phyloP scores from a whole-genome alignment of 2,113 vertebrate genomes.

The Lates calcarifer region DNA sequence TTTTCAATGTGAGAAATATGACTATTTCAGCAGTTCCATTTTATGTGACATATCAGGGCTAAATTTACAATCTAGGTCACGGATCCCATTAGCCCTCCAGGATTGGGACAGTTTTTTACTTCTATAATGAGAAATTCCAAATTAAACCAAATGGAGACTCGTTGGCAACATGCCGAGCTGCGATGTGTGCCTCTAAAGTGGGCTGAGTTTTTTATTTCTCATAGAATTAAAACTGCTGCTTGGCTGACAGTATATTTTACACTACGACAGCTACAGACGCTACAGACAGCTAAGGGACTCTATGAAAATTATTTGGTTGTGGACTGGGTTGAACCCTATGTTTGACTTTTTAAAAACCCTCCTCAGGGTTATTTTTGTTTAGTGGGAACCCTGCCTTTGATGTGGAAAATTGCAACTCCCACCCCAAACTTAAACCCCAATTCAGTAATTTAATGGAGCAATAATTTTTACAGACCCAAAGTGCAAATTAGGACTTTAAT shows the following conservation, averaged over 20 bases:
- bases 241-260: constrained; percentile 24
- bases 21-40: constrained; percentile 67
- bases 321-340: neutral
- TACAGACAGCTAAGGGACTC: neutral
- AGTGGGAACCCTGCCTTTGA: neutral
- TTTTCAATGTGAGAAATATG: constrained; percentile 49
- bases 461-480: neutral
- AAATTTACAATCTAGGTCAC: constrained; percentile 79
- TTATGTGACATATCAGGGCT: constrained; percentile 61
- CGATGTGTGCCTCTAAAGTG: constrained; percentile 38
- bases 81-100: constrained; percentile 76
- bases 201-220: constrained; percentile 46
- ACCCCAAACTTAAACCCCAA: neutral
- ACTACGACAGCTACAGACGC: neutral
- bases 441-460: neutral
- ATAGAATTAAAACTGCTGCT: constrained; percentile 40
- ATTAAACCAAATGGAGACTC: constrained; percentile 58
- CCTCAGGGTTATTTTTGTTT: neutral
- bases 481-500: neutral
- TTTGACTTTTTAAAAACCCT: neutral
- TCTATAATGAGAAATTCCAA: constrained; percentile 71
- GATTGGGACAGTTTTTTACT: constrained; percentile 61
- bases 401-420: neutral
- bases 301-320: neutral
- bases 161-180: constrained; percentile 52